Evolutionary conservation across 2,113 vertebrate species (phyloP).

Genomic region (Ceyx margarethae): DNA sequence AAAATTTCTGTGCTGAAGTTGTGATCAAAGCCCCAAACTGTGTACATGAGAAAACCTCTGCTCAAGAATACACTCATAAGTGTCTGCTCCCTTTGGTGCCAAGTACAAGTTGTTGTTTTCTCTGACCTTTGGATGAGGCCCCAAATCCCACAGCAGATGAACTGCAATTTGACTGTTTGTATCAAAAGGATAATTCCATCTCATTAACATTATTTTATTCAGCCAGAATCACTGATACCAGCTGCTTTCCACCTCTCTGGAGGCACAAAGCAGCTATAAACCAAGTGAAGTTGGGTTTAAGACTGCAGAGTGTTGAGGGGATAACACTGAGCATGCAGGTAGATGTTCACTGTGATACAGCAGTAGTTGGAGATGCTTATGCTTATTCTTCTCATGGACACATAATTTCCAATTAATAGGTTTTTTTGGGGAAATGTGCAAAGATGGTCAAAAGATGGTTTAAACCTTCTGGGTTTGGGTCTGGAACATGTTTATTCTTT

Average conservation of each 20-base stretch:
- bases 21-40: not conserved
- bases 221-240: not conserved
- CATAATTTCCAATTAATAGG: accelerated
- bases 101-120: accelerated
- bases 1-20: not conserved
- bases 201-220: not conserved
- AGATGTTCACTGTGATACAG: not conserved
- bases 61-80: not conserved
- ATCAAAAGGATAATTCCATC: not conserved
- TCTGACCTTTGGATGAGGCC: not conserved
- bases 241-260: not conserved
- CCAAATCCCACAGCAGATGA: not conserved
- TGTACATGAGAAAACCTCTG: not conserved
- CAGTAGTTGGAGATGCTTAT: not conserved
- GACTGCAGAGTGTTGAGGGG: not conserved
- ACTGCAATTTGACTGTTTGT: not conserved
- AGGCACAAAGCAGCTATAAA: not conserved
- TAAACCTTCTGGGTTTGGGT: not conserved
- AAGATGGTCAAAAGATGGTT: not conserved
- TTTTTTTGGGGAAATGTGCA: not conserved
- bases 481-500: not conserved
- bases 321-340: not conserved
- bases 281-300: not conserved
- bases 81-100: not conserved
- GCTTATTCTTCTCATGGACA: not conserved